Conservation (phyloP, 2,797 vertebrate species). For the Paguma larvata region DNA sequence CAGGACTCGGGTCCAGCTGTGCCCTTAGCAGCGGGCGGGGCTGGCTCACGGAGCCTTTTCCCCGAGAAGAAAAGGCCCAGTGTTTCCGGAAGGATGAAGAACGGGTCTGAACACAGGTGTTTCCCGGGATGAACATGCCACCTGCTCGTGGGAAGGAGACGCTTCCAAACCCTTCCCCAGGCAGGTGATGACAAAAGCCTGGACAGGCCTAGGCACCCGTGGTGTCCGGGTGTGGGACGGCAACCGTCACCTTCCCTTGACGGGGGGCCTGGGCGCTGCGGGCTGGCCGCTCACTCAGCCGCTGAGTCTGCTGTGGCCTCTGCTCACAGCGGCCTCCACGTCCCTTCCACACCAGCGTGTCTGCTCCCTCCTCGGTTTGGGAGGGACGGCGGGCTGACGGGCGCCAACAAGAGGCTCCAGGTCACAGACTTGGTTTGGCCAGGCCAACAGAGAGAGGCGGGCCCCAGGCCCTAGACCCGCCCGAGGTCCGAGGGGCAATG, state of each 20-base stretch:
- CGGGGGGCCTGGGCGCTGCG: accelerated
- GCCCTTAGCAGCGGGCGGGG: not conserved
- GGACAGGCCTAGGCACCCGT: not conserved
- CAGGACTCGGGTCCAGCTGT: accelerated
- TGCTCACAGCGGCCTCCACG: not conserved
- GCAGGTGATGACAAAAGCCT: accelerated
- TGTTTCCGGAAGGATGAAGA: not conserved
- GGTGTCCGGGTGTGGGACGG: not conserved
- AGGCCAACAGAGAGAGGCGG: not conserved
- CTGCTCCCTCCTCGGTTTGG: not conserved
- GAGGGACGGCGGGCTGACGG: not conserved
- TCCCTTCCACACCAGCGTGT: not conserved
- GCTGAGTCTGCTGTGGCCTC: not conserved
- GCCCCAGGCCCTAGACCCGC: not conserved
- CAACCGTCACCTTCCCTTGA: not conserved
- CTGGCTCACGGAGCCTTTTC: not conserved
- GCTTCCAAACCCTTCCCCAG: not conserved
- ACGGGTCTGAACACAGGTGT: not conserved
- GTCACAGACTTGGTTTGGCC: not conserved
- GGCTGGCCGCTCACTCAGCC: accelerated
- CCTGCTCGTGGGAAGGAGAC: not conserved
- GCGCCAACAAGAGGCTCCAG: not conserved
- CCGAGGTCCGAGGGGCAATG: not conserved
- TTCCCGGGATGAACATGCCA: not conserved
- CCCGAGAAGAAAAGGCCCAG: not conserved